A percentile compares a stretch with the other conserved stretches of the same genome.
Evolutionary conservation across 2,888 invertebrate species (phyloP).

Genomic region (Lottia scabra): DNA sequence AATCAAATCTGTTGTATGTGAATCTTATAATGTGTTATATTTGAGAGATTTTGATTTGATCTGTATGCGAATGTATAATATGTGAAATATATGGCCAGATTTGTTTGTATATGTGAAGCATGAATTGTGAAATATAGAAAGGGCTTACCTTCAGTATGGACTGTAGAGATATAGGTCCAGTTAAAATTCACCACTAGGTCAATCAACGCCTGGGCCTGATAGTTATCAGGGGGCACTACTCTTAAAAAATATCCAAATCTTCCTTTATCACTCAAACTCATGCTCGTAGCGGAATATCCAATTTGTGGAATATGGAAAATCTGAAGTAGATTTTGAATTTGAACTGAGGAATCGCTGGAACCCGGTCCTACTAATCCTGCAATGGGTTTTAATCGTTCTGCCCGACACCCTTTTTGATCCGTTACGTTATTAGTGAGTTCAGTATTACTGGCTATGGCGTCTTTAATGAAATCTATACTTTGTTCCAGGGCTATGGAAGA

Average conservation of each 20-base stretch:
- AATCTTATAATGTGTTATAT: too few species aligned
- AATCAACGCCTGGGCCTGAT: constrained; percentile 81
- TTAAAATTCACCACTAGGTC: constrained; percentile 72
- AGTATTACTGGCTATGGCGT: constrained; percentile 70
- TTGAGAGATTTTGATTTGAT: too few species aligned
- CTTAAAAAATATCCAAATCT: constrained; percentile 82
- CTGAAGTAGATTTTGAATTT: constrained; percentile 82
- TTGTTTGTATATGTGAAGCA: too few species aligned
- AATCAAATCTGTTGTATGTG: too few species aligned
- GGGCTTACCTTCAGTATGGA: constrained; percentile 80
- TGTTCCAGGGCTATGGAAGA: constrained; percentile 83
- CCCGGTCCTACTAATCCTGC: constrained; percentile 83
- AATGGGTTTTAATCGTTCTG: constrained; percentile 64
- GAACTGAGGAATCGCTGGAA: constrained; percentile 78
- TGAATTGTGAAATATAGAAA: not conserved
- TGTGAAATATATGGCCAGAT: too few species aligned
- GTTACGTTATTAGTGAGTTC: constrained; percentile 21
- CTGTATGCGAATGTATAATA: too few species aligned
- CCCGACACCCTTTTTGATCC: constrained; percentile 23
- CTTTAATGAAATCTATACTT: constrained; percentile 81
- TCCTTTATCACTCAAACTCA: constrained; percentile 81
- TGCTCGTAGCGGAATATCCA: constrained; percentile 83
- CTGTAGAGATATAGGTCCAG: constrained; percentile 84
- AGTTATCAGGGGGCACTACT: constrained; percentile 83
- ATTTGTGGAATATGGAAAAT: constrained; percentile 78